Evolutionary conservation across 1,140 invertebrate genomes (phyloP), one percentile per base, ranked within the genome.

Genomic region (Odontomachus brunneus): DNA sequence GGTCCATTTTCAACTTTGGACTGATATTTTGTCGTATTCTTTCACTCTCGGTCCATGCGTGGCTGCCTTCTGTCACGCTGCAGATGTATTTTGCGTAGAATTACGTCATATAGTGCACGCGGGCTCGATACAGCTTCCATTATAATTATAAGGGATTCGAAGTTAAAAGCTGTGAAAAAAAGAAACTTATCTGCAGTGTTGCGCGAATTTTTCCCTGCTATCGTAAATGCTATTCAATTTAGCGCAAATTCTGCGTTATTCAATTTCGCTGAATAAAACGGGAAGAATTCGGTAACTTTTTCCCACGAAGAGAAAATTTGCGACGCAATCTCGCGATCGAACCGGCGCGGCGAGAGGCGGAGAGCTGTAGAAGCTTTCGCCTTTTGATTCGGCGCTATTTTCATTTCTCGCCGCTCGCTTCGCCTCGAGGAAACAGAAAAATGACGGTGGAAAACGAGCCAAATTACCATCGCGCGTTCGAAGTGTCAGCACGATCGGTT

Each of bases 401-500:
- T 62, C 24, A 49, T 82, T 62, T 26, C 15, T 17, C 33, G 74
- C 19, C 24, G 51, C 22, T 69, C 14, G 53, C 15, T 44, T 59
- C 12, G 51, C 29, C 11, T 24, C 7, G 44, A 81, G 15, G n/a
- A 75, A 60, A 84, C 53, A 22, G 65, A 65, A 80, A 55, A 82
- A 55, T 48, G 55, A 57, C 65, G 63, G 9, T 55, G 49, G 12
- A 62, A 67, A 84, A 75, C 12, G 38, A 65, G 59, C 22, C 71
- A 69, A 82, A 82, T 60, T 72, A 82, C 14, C 19, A 60, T 38
- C 51, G 38, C 57, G 51, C 15, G 69, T 88, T 87, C 48, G 12
- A 89, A 85, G 85, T 89, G 88, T 89, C 88, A 89, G 85, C 78
- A 78, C 59, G 69, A 84, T 88, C 69, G 75, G 80, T 82, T 85